phyloP scores from a whole-genome alignment of 2,113 vertebrate genomes.

The Pomatorhinus ruficollis region DNA sequence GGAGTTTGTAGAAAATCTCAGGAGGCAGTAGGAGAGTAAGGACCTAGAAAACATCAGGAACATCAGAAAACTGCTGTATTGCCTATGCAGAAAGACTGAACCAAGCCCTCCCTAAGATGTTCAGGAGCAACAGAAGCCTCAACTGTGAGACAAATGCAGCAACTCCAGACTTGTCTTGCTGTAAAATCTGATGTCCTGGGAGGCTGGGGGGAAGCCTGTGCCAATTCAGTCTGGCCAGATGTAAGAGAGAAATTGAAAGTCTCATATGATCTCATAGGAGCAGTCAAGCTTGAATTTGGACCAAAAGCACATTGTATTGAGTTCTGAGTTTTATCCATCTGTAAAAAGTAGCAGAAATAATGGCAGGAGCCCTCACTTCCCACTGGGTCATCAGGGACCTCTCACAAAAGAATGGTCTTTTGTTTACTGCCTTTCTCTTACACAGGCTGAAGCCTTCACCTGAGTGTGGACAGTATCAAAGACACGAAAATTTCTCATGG shows the following conservation, averaged over 20 bases:
- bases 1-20: background rate
- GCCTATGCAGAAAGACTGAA: background rate
- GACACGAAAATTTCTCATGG: background rate
- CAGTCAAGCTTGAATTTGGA: slow-evolving; percentile 17
- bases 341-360: slow-evolving; percentile 37
- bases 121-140: slow-evolving; percentile 4
- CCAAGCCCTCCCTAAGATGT: background rate
- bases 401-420: background rate
- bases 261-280: background rate
- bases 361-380: background rate
- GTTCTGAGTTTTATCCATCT: slow-evolving; percentile 20
- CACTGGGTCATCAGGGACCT: background rate
- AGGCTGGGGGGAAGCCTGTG: background rate
- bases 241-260: background rate
- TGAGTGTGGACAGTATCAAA: slow-evolving; percentile 3
- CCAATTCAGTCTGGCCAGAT: slow-evolving; percentile 33
- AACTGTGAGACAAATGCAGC: background rate
- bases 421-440: slow-evolving; percentile 19
- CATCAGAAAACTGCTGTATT: background rate
- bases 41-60: background rate
- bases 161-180: background rate
- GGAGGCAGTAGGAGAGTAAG: background rate
- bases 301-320: background rate
- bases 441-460: slow-evolving; percentile 10
- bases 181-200: background rate